Evolutionary conservation across 2,113 vertebrate genomes (phyloP), one percentile per base, ranked within the genome.

Genomic region (Mungos mungo): DNA sequence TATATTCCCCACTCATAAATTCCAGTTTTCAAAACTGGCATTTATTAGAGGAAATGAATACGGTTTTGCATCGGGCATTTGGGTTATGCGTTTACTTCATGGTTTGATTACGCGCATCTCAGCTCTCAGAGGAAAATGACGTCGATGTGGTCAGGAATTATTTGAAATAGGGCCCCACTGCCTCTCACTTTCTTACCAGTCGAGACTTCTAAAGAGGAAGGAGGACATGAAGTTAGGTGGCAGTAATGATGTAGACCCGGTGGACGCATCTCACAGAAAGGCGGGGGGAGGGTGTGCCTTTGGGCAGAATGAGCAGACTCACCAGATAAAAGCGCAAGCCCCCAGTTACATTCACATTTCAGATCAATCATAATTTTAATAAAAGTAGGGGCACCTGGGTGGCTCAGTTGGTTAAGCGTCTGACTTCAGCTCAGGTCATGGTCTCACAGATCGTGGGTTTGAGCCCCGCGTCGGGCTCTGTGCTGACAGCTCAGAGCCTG

Each of bases 131-230:
- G n/a, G n/a, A 6, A 9, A 79, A 66, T 76, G 14, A 29, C 47
- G 57, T 31, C 14, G 6, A 45, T 10, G 38, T 3, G n/a, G 45
- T 47, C 66, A 66, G 45, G 15, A 11, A 74, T 85, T 60, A 50
- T 54, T 83, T 76, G 83, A 95, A 69, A 27, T 47, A 74, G 47
- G 52, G 65, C 13, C 7, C 1, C 74, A 14, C 1, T 31, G 23
- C 10, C 29, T 50, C 33, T 57, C 31, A 4, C 8, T 69, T 31
- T 45, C 82, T n/a, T 33, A 63, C 33, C 11, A 5, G 1, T 2
- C 72, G 57, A 80, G 29, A 94, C 52, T 93, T 79, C 47, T 38
- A 14, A 65, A 65, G 52, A 47, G 35, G 45, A 82, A 79, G 66
- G n/a, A 50, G 27, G 52, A 10, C 25, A 72, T 41, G 15, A 83